phyloP scores from a whole-genome alignment of 2,797 vertebrate species.

The Pseudochirops corinnae region DNA sequence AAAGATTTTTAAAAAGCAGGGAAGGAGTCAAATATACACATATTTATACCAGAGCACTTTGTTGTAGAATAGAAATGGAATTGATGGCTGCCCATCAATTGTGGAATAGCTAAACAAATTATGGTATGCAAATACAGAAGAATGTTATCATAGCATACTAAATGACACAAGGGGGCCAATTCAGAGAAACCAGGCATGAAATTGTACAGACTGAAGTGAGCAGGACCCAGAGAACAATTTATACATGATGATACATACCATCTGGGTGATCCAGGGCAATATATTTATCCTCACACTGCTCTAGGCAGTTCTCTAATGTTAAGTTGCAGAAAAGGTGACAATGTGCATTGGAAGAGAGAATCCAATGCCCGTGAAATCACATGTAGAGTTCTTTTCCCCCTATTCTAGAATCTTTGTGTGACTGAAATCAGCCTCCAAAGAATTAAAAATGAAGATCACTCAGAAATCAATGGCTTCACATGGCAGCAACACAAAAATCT shows the following conservation, averaged over 20 bases:
- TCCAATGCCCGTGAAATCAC: not conserved
- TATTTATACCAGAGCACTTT: not conserved
- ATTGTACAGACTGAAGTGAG: not conserved
- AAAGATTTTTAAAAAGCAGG: not conserved
- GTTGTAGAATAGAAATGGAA: not conserved
- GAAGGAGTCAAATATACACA: not conserved
- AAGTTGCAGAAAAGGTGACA: not conserved
- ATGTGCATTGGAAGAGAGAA: not conserved
- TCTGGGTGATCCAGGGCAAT: not conserved
- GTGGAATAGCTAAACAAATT: not conserved
- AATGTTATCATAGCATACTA: not conserved
- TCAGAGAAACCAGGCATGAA: not conserved
- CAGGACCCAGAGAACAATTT: not conserved
- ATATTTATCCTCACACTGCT: not conserved
- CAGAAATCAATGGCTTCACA: no score
- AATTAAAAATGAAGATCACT: not conserved
- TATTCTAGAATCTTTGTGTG: not conserved
- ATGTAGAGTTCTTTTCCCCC: not conserved
- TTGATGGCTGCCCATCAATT: not conserved
- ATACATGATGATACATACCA: not conserved
- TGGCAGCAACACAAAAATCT: no score
- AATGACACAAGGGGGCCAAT: not conserved
- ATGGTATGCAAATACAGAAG: not conserved
- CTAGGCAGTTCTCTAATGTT: not conserved
- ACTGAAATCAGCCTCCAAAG: not conserved